Percentiles rank a stretch among this genome's conserved stretches.
These are phyloP conservation scores for Unio delphinus DNA, from an alignment of 2,888 invertebrate genomes.

Conservation along the genomic window DNA sequence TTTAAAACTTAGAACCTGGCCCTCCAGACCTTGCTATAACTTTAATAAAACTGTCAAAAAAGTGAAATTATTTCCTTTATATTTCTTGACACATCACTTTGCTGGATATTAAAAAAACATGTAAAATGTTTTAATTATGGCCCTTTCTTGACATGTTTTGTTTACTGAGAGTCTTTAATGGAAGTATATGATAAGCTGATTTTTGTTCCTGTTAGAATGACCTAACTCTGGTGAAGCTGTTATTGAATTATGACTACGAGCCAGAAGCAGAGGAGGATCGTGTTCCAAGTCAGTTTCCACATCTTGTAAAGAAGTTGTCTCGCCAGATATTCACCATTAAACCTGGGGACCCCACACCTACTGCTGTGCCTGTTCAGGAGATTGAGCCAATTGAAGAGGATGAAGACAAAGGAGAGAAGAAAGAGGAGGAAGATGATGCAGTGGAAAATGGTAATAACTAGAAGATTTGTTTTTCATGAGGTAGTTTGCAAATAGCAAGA, in stretches of 20 bases:
- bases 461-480: not conserved
- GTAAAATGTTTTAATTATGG: too few relatives aligned
- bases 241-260: slow-evolving; percentile 68
- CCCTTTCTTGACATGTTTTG: too few relatives aligned
- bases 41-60: too few relatives aligned
- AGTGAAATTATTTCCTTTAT: too few relatives aligned
- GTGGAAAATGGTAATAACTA: slow-evolving; percentile 18
- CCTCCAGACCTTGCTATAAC: too few relatives aligned
- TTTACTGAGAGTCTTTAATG: not conserved
- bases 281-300: slow-evolving; percentile 13
- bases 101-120: too few relatives aligned
- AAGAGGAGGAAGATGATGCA: slow-evolving; percentile 22
- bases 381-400: slow-evolving; percentile 19
- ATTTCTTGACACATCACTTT: too few relatives aligned
- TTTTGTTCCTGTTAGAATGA: slow-evolving; percentile 66
- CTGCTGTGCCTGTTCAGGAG: slow-evolving; percentile 4
- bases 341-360: slow-evolving; percentile 14
- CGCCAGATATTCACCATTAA: slow-evolving; percentile 51
- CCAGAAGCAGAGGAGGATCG: slow-evolving; percentile 18
- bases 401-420: slow-evolving; percentile 31
- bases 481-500: too few relatives aligned
- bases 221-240: slow-evolving; percentile 67
- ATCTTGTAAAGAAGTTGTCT: slow-evolving; percentile 49
- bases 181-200: not conserved
- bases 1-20: too few relatives aligned